Conservation (phyloP, 2,888 invertebrate species). For the Unio pictorum region DNA sequence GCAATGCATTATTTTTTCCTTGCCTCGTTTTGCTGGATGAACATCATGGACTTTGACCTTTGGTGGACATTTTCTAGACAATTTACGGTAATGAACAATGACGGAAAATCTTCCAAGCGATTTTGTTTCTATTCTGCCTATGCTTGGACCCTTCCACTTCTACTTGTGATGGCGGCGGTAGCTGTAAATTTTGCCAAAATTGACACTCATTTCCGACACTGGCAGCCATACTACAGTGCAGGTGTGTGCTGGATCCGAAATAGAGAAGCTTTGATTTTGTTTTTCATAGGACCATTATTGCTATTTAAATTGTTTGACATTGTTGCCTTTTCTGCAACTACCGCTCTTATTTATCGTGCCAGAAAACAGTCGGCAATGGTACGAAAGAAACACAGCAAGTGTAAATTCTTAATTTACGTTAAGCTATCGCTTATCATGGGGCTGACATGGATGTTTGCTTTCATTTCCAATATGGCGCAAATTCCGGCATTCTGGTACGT, state of each 20-base stretch:
- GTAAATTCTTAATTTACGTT: no score
- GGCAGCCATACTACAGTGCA: constrained; percentile 73
- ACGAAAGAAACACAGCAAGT: no score
- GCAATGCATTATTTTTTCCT: constrained; percentile 74
- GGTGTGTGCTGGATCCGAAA: constrained; percentile 75
- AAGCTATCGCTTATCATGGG: no score
- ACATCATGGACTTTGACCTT: constrained; percentile 75
- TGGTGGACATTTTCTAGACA: constrained; percentile 73
- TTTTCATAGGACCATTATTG: constrained; percentile 75
- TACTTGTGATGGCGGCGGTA: constrained; percentile 63
- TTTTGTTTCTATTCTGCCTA: constrained; percentile 64
- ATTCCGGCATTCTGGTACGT: no score
- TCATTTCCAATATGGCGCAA: no score
- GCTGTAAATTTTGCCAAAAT: constrained; percentile 71
- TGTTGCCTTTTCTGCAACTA: constrained; percentile 75
- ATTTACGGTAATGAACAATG: constrained; percentile 27
- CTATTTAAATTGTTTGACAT: constrained; percentile 73
- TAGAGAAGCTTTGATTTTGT: constrained; percentile 74
- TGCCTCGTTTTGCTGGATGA: constrained; percentile 74
- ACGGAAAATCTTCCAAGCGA: constrained; percentile 31
- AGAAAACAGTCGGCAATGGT: constrained; percentile 18
- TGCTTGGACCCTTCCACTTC: constrained; percentile 70
- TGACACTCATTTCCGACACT: constrained; percentile 21
- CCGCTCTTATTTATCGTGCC: constrained; percentile 73
- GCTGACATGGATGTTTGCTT: no score